phyloP scores from a whole-genome alignment of 2,888 invertebrate genomes.

The Megaustenia siamemsis region DNA sequence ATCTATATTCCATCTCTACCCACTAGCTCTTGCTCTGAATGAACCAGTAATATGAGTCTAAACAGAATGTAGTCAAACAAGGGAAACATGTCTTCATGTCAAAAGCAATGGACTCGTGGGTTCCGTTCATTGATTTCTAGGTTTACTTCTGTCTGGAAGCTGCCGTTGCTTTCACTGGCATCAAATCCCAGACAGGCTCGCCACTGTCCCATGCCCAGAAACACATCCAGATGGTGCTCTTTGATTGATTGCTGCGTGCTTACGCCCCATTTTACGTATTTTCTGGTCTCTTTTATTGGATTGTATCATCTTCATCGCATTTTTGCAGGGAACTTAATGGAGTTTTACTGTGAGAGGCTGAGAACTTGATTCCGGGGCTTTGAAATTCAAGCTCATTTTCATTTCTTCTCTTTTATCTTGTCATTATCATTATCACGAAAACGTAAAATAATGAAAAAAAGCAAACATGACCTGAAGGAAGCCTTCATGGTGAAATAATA shows the following conservation, averaged over 20 bases:
- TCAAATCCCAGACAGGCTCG: constrained; percentile 45
- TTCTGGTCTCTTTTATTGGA: constrained; percentile 51
- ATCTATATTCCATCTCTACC: constrained; percentile 38
- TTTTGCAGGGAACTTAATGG: constrained; percentile 38
- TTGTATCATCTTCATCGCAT: constrained; percentile 51
- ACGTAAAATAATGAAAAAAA: too few species aligned
- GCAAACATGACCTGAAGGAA: too few species aligned
- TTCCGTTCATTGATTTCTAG: constrained; percentile 46
- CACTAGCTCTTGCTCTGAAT: not conserved
- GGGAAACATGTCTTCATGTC: constrained; percentile 50
- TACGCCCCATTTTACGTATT: constrained; percentile 36
- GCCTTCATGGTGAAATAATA: too few species aligned
- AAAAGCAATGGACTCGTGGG: constrained; percentile 43
- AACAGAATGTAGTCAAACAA: constrained; percentile 46
- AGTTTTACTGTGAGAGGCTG: constrained; percentile 39
- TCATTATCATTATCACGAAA: too few species aligned
- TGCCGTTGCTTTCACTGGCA: constrained; percentile 47
- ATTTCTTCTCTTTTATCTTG: not conserved
- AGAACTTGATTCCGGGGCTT: constrained; percentile 39
- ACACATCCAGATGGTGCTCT: constrained; percentile 38
- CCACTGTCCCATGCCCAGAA: constrained; percentile 46
- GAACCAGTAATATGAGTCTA: constrained; percentile 36
- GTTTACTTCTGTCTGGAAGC: constrained; percentile 45
- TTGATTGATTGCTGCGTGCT: constrained; percentile 52
- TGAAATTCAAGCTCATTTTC: not conserved